Evolutionary conservation across 1,140 invertebrate genomes (phyloP).

Genomic region (Psix sp.): DNA sequence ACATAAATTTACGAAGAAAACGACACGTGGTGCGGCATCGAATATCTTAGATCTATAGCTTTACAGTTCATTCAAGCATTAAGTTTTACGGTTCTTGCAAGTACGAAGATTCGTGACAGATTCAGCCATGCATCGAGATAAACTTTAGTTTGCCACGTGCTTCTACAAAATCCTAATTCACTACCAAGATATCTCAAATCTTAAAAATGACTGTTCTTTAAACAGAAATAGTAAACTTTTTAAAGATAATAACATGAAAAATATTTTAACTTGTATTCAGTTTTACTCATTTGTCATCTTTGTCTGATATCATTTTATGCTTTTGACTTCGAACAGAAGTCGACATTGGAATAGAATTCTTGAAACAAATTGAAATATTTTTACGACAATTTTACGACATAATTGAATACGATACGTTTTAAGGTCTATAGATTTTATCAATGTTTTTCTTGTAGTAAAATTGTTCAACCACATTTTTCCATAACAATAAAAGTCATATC

Average conservation of each 20-base stretch:
- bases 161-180: slow-evolving; percentile 24
- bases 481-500: background rate
- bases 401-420: slow-evolving; percentile 25
- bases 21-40: slow-evolving; percentile 32
- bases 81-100: slow-evolving; percentile 48
- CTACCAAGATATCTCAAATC: background rate
- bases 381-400: slow-evolving; percentile 45
- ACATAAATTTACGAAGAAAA: slow-evolving; percentile 36
- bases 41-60: slow-evolving; percentile 43
- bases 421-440: slow-evolving; percentile 38
- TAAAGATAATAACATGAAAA: too few species aligned
- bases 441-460: slow-evolving; percentile 22
- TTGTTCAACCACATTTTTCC: slow-evolving; percentile 8
- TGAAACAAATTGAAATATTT: slow-evolving; percentile 44
- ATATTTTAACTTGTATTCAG: background rate
- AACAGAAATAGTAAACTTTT: too few species aligned
- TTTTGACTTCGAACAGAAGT: background rate
- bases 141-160: slow-evolving; percentile 29
- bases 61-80: slow-evolving; percentile 52
- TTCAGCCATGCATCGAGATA: slow-evolving; percentile 16
- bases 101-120: slow-evolving; percentile 31
- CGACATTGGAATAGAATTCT: slow-evolving; percentile 8
- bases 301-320: background rate
- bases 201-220: background rate
- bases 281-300: background rate